Percentiles rank a stretch among this genome's conserved stretches.
Evolutionary conservation across 2,797 vertebrate species (phyloP).

Genomic region (Tolypeutes matacus): DNA sequence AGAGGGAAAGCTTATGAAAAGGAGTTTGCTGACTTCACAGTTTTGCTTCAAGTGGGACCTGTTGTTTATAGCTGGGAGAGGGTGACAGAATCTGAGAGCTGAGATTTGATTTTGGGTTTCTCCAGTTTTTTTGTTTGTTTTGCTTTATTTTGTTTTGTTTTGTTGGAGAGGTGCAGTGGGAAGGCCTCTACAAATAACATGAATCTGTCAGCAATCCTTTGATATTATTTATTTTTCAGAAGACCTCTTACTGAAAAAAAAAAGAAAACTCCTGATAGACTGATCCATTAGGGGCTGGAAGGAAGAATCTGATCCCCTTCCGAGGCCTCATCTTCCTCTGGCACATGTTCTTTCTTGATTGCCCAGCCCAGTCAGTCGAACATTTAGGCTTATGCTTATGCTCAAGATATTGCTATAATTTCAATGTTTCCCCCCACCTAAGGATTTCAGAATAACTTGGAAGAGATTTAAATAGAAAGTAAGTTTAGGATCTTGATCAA

Average conservation of each 20-base stretch:
- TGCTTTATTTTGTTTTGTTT: not conserved
- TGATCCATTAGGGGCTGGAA: not conserved
- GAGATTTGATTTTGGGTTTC: not conserved
- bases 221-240: not conserved
- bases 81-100: not conserved
- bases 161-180: not conserved
- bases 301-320: not conserved
- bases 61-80: not conserved
- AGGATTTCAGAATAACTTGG: not conserved
- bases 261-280: not conserved
- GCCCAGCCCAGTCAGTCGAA: not conserved
- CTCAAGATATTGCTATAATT: not conserved
- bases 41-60: not conserved
- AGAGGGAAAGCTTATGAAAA: not conserved
- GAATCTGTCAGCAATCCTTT: not conserved
- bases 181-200: not conserved
- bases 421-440: not conserved
- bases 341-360: not conserved
- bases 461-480: not conserved
- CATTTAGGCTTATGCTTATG: not conserved
- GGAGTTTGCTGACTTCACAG: not conserved
- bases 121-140: not conserved
- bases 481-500: not conserved
- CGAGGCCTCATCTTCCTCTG: not conserved
- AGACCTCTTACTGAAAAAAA: not conserved